Percentiles rank a stretch among this genome's conserved stretches.
Evolutionary conservation across 2,797 vertebrate species (phyloP).

Genomic region (Eleutherodactylus coqui): DNA sequence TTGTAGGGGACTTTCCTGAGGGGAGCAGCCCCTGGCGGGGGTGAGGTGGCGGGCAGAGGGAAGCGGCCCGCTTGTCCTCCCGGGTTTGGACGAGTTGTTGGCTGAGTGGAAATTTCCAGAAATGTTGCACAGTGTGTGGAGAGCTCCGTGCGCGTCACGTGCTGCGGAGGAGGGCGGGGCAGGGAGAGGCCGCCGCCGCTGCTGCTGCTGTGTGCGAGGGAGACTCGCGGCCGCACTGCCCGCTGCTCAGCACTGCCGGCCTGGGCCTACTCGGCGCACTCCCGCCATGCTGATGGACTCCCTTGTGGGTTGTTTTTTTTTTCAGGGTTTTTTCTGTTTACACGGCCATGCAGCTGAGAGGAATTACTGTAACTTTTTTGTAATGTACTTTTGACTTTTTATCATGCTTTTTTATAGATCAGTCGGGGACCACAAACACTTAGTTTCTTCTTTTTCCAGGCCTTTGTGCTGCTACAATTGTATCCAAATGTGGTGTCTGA

Average conservation of each 20-base stretch:
- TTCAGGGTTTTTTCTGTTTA: too few relatives aligned
- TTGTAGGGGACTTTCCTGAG: slow-evolving; percentile 25
- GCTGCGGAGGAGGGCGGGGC: slow-evolving; percentile 63
- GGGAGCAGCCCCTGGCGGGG: neutral
- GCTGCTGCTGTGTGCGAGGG: neutral
- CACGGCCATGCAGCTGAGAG: too few relatives aligned
- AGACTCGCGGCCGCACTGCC: neutral
- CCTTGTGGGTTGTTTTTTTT: too few relatives aligned
- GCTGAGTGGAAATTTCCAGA: slow-evolving; percentile 81
- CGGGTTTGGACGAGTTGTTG: slow-evolving; percentile 64
- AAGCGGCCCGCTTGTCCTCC: neutral
- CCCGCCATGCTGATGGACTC: too few relatives aligned
- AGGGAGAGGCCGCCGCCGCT: slow-evolving; percentile 71
- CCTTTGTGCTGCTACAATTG: too few relatives aligned
- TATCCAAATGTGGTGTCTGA: too few relatives aligned
- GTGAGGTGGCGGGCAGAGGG: neutral
- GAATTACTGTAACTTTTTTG: too few relatives aligned
- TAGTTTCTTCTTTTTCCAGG: too few relatives aligned
- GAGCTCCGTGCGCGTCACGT: slow-evolving; percentile 82
- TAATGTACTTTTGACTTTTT: too few relatives aligned
- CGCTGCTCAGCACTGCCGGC: neutral
- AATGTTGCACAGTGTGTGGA: slow-evolving; percentile 75
- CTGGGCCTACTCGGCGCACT: neutral
- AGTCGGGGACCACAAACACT: too few relatives aligned
- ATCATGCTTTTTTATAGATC: too few relatives aligned